Percentiles rank a stretch among this genome's conserved stretches.
These are phyloP conservation scores for Mimas tiliae DNA, from an alignment of 2,888 invertebrate species.

Conservation along the genomic window DNA sequence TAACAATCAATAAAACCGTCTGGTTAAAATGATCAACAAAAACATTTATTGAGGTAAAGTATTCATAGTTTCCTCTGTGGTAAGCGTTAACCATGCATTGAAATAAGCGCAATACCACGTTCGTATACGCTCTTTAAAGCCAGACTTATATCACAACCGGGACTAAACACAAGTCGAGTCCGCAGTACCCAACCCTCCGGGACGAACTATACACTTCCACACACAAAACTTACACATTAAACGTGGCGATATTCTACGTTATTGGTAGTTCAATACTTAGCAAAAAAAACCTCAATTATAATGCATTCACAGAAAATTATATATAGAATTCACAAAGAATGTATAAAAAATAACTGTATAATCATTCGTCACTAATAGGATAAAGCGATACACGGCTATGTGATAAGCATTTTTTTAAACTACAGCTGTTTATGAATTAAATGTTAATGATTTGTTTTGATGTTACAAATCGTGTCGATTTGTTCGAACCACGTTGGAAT, in stretches of 20 bases:
- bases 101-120: background rate
- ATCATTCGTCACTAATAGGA: constrained; percentile 58
- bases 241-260: constrained; percentile 68
- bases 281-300: constrained; percentile 45
- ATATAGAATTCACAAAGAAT: constrained; percentile 58
- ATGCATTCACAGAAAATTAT: constrained; percentile 59
- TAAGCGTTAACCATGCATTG: background rate
- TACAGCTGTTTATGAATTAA: constrained; percentile 51
- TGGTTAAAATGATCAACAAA: background rate
- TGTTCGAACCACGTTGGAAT: constrained; percentile 70
- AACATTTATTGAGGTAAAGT: background rate
- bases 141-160: constrained; percentile 55
- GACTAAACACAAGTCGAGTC: constrained; percentile 24
- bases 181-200: constrained; percentile 46
- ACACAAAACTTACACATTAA: constrained; percentile 67
- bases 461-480: constrained; percentile 61
- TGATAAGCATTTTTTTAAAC: constrained; percentile 59
- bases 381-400: constrained; percentile 69
- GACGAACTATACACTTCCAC: constrained; percentile 57
- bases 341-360: constrained; percentile 66
- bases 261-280: constrained; percentile 71
- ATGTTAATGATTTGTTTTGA: constrained; percentile 41
- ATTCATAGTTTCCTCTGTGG: background rate
- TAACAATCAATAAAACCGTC: constrained; percentile 21
- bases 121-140: background rate